Evolutionary conservation across 2,888 invertebrate species (phyloP).

Genomic region (Melolontha melolontha): DNA sequence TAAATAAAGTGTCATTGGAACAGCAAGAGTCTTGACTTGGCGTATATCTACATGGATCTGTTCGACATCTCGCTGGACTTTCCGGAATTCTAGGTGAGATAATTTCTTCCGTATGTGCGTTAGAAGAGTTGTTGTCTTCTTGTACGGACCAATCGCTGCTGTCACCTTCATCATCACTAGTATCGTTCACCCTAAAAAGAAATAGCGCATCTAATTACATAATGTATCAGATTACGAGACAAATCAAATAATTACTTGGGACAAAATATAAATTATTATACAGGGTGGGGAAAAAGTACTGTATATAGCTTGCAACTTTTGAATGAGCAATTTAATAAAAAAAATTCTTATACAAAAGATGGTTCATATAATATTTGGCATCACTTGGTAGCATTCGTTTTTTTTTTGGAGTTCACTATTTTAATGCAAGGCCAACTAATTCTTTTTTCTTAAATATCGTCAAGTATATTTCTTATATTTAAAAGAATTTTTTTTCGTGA

Average conservation of each 20-base stretch:
- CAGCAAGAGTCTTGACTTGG: slow-evolving; percentile 76
- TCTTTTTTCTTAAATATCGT: too few relatives aligned
- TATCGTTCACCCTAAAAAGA: slow-evolving; percentile 41
- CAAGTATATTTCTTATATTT: too few relatives aligned
- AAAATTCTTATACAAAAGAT: too few relatives aligned
- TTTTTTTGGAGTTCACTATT: too few relatives aligned
- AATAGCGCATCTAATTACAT: slow-evolving; percentile 5
- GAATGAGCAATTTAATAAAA: too few relatives aligned
- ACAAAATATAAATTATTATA: too few relatives aligned
- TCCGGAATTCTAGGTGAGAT: slow-evolving; percentile 65
- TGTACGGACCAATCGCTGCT: slow-evolving; percentile 62
- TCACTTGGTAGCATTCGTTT: too few relatives aligned
- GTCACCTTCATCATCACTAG: slow-evolving; percentile 52
- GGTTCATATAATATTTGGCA: too few relatives aligned
- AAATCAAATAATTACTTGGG: neutral
- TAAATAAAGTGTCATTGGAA: slow-evolving; percentile 74
- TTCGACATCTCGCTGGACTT: slow-evolving; percentile 57
- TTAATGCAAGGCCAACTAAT: too few relatives aligned
- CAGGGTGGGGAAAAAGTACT: too few relatives aligned
- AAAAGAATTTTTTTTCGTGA: too few relatives aligned
- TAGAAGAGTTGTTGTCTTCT: slow-evolving; percentile 50
- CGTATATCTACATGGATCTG: slow-evolving; percentile 59
- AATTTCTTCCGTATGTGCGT: slow-evolving; percentile 60
- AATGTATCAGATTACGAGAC: neutral
- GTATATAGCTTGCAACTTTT: too few relatives aligned